Evolutionary conservation across 2,888 invertebrate genomes (phyloP), one percentile per base, ranked within the genome.

Genomic region (Limnephilus auricula): DNA sequence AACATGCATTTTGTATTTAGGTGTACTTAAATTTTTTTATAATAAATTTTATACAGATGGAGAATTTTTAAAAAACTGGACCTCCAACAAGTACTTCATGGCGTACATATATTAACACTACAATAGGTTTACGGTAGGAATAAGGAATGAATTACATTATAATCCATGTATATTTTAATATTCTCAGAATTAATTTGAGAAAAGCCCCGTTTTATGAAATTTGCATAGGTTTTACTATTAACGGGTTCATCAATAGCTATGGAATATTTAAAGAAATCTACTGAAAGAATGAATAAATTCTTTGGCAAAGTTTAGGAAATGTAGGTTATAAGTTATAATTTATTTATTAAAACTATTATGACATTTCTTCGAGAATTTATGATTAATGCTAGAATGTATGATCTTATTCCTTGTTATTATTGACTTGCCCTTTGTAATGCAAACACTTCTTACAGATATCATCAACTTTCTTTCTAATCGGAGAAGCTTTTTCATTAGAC

Each of bases 381-480:
- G n/a, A n/a, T 9, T 25, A 25, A 25, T n/a, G 9, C 65, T 25
- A 65, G 50, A n/a, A 25, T n/a, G 88, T 88, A 85, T 18, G 50
- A 65, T n/a, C 9, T 90, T 88, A 89, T 85, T 92, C 89, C 82
- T 90, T 91, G 40, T 92, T 91, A n/a, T 90, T 65, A 90, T 91
- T 93, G 79, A 95, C 94, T 93, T 95, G 95, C 2, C 95, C 96
- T 94, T 95, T 96, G 90, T 95, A 96, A 94, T 96, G 96, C 90
- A 96, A 94, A 92, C 96, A 96, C 94, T 96, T 96, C 94, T 96
- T 96, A 93, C 96, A 96, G 93, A 96, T 95, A 0, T 96, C 96
- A 90, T 96, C 96, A 18, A 96, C 96, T 93, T 94, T 95, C 82
- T 95, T 95, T 91, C 95, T 95, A 15, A 96, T 95, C 6, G 95